These are phyloP conservation scores for Onychomys leucogaster DNA, from an alignment of 2,797 vertebrate genomes.

Conservation along the genomic window DNA sequence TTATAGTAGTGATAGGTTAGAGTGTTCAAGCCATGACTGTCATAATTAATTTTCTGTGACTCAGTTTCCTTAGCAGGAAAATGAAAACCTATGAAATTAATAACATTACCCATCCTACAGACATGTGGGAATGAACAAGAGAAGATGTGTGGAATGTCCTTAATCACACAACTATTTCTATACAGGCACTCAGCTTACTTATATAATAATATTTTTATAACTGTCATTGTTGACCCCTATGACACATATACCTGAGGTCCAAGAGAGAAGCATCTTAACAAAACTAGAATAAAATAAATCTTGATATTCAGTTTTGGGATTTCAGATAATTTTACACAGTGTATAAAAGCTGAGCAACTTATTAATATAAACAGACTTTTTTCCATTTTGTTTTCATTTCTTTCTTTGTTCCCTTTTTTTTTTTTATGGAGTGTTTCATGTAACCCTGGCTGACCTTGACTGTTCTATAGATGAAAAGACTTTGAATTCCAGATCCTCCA, in stretches of 20 bases:
- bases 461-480: neutral
- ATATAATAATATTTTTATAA: neutral
- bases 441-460: too few relatives aligned
- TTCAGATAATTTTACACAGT: neutral
- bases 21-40: neutral
- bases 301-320: neutral
- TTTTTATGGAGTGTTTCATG: neutral
- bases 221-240: neutral
- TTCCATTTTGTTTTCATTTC: neutral
- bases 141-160: neutral
- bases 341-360: conserved; percentile 5
- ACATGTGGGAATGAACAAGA: neutral
- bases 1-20: neutral
- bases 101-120: neutral
- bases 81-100: neutral
- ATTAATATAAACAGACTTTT: neutral
- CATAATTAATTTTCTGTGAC: neutral
- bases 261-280: neutral
- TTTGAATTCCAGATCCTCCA: neutral
- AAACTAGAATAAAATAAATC: neutral
- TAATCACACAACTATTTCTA: neutral
- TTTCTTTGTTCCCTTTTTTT: neutral
- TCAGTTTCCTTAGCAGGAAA: neutral
- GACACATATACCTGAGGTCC: neutral
- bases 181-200: neutral